Conservation (phyloP, 2,113 vertebrate genomes). For the Delphinapterus leucas region DNA sequence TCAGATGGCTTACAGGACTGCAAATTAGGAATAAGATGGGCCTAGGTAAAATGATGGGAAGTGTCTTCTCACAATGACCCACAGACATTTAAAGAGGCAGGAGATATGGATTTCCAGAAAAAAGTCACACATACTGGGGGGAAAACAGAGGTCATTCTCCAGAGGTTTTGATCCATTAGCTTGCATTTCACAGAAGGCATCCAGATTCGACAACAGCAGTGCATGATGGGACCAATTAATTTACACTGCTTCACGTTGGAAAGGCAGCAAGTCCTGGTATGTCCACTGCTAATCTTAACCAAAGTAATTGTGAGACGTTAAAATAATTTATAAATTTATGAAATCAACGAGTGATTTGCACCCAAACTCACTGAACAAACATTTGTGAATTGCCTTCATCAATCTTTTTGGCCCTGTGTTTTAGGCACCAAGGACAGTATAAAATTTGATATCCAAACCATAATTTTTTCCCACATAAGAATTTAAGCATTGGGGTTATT, state of each 20-base stretch:
- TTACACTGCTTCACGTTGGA: not conserved
- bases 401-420: not conserved
- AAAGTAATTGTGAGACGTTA: not conserved
- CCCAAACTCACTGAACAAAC: not conserved
- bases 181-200: constrained; percentile 70
- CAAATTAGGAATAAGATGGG: not conserved
- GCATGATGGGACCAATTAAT: constrained; percentile 67
- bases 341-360: not conserved
- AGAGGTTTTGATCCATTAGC: constrained; percentile 56
- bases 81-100: constrained; percentile 12
- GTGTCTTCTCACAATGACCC: constrained; percentile 29
- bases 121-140: constrained; percentile 35
- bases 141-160: constrained; percentile 5
- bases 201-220: constrained; percentile 56
- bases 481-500: not conserved
- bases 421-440: not conserved
- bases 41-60: not conserved
- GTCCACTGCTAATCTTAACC: not conserved
- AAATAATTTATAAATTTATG: constrained; percentile 2
- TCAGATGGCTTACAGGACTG: not conserved
- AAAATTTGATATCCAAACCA: not conserved
- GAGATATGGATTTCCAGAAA: constrained; percentile 45
- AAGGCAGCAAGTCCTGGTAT: not conserved
- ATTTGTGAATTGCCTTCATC: not conserved
- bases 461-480: not conserved